Conservation (phyloP, 2,888 invertebrate species). For the Eupithecia pulchellata region DNA sequence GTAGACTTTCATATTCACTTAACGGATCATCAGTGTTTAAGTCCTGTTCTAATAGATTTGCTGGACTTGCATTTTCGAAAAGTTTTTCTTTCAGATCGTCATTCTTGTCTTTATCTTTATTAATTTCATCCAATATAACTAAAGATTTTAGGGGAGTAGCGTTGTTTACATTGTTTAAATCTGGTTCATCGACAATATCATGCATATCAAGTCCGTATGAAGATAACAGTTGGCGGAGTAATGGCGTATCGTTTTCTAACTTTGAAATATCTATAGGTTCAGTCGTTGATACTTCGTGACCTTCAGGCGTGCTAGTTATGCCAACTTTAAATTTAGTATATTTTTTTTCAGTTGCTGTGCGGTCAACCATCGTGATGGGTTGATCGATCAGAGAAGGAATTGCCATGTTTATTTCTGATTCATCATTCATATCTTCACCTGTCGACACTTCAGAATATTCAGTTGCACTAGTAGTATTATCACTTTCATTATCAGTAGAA, state of each 20-base stretch:
- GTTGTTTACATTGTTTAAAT: no score
- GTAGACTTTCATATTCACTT: neutral
- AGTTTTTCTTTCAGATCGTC: neutral
- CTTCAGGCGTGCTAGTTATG: neutral
- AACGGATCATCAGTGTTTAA: neutral
- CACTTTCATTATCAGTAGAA: neutral
- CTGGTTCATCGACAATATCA: neutral
- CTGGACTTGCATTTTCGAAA: neutral
- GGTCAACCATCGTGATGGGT: neutral
- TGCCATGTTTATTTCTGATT: neutral
- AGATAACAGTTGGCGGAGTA: neutral
- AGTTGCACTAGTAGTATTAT: neutral
- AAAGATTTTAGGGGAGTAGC: no score
- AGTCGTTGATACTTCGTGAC: neutral
- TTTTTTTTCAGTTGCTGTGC: neutral
- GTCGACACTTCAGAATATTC: neutral
- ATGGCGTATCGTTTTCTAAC: neutral
- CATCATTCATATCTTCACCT: neutral
- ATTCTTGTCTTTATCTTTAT: neutral
- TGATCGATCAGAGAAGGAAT: neutral
- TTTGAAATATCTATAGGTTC: neutral
- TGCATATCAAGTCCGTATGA: neutral
- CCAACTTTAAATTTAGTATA: neutral
- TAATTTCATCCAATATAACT: neutral
- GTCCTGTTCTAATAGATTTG: neutral